These are phyloP conservation scores for Epinephelus coioides DNA, from an alignment of 2,797 vertebrate genomes.

Conservation along the genomic window DNA sequence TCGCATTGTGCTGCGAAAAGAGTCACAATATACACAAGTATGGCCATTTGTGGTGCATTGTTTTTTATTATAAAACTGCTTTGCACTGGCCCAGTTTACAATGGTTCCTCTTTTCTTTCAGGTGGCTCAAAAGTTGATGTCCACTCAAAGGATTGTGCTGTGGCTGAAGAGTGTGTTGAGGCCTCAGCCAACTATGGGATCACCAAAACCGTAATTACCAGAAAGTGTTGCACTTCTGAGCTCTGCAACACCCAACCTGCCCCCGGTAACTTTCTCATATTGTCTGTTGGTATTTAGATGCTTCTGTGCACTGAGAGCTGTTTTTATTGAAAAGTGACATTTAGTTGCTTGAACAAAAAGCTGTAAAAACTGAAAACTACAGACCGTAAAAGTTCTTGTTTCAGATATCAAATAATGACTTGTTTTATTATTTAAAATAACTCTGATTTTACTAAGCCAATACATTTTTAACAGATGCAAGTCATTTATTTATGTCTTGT, in stretches of 20 bases:
- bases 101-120: slow-evolving; percentile 26
- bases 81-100: not conserved
- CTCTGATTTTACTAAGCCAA: too few relatives aligned
- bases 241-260: slow-evolving; percentile 59
- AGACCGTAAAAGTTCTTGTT: not conserved
- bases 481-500: too few relatives aligned
- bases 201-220: rapidly evolving
- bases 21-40: not conserved
- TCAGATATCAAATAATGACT: not conserved
- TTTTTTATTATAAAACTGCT: not conserved
- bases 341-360: not conserved
- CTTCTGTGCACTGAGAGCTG: not conserved
- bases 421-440: not conserved
- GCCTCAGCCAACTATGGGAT: slow-evolving; percentile 59
- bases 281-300: not conserved
- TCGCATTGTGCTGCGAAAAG: slow-evolving; percentile 7
- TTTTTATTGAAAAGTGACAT: not conserved
- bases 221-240: slow-evolving; percentile 59
- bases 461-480: too few relatives aligned
- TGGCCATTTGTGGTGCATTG: not conserved
- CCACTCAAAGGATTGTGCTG: slow-evolving; percentile 14
- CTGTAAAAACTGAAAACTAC: not conserved
- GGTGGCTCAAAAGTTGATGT: not conserved
- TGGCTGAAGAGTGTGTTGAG: slow-evolving; percentile 23
- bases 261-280: slow-evolving; percentile 57